Evolutionary conservation across 2,797 vertebrate species (phyloP), one percentile per base, ranked within the genome.

Genomic region (Decapterus maruadsi): DNA sequence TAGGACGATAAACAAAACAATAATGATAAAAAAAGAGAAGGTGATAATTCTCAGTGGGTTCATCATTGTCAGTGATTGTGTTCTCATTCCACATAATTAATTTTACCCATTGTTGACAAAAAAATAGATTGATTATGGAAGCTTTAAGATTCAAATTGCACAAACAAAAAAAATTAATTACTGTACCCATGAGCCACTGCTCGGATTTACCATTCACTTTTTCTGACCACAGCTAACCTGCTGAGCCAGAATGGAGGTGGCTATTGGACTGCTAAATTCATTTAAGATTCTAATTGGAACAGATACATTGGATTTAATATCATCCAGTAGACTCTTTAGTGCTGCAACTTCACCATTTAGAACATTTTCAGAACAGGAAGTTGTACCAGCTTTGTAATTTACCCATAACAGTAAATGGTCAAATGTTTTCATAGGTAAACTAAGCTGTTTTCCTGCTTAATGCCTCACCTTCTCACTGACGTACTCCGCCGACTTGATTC

Each of bases 401-500:
- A 34, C 4, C 31, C 31, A 34, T 34, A 34, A 26, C 26, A 26
- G 26, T 8, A 36, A 36, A 10, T 3, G 19, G 1, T 36, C 22
- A 34, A 51, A 55, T 38, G 34, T 64, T 51, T 51, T 1, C 34
- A 36, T 8, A 36, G 1, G 34, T 36, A 36, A 13, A n/a, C 9
- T 26, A 20, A 48, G 17, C 13, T 13, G 9, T 58, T 20, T 54
- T 1, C 10, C 7, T 59, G 19, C 40, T 36, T 36, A 0, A 2
- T 13, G 22, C 22, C 75, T 72, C 80, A 98, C 98, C 96, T 96
- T 97, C 17, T 97, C 95, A 53, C 95, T 96, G 57, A 73, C 84
- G 81, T 99, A 99, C 16, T 98, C 97, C 64, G 96, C 96, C 0
- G 92, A 94, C 80, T 97, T 94, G 56, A 99, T 57, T 12, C 95